phyloP scores from a whole-genome alignment of 1,140 invertebrate genomes.

The Ctenoplectra terminalis region DNA sequence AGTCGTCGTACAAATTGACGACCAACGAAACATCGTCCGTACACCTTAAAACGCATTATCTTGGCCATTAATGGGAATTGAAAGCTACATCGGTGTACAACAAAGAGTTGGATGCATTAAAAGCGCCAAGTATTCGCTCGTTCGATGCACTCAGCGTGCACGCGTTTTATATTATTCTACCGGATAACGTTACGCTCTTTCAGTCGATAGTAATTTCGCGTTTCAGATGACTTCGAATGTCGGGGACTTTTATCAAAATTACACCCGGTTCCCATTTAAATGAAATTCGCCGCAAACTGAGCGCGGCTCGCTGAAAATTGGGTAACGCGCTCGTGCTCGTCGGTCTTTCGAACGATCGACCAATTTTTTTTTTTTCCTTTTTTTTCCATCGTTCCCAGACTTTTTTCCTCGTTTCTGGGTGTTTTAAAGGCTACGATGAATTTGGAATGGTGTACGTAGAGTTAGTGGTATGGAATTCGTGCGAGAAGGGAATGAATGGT shows the following conservation, averaged over 20 bases:
- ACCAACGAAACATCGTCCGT: not conserved
- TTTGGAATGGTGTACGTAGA: not conserved
- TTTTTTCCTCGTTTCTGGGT: not conserved
- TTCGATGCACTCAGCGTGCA: not conserved
- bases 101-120: constrained; percentile 3
- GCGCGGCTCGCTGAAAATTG: constrained; percentile 44
- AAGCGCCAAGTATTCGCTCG: constrained; percentile 21
- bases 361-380: not conserved
- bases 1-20: not conserved
- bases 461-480: too few relatives aligned
- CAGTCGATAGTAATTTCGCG: constrained; percentile 6
- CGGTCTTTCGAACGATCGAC: not conserved
- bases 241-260: constrained; percentile 54
- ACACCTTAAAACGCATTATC: constrained; percentile 20
- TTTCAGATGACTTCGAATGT: constrained; percentile 29
- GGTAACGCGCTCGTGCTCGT: constrained; percentile 15
- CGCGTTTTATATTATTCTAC: constrained; percentile 32
- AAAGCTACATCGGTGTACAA: constrained; percentile 10
- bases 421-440: not conserved
- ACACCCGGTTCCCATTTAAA: constrained; percentile 41
- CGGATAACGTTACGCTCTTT: constrained; percentile 27
- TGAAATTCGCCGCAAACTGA: constrained; percentile 50
- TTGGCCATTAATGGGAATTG: constrained; percentile 37
- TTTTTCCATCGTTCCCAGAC: not conserved
- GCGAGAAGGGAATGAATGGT: too few relatives aligned